Evolutionary conservation across 2,888 invertebrate species (phyloP).

Genomic region (Hermodice carunculata): DNA sequence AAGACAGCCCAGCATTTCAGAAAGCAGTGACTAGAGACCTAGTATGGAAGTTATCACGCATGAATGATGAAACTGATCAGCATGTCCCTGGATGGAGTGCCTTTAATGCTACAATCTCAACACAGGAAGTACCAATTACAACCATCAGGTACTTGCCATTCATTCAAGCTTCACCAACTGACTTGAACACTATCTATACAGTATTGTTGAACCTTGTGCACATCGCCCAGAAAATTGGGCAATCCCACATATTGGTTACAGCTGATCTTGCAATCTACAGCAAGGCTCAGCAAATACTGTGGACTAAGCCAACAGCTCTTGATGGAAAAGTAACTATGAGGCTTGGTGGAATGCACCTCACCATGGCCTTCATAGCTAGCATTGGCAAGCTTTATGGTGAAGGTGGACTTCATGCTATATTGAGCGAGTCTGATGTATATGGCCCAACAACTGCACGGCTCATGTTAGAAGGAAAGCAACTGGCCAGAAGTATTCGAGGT

Average conservation of each 20-base stretch:
- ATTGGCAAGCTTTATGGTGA: too few species aligned
- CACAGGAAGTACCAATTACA: not conserved
- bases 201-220: not conserved
- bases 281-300: slow-evolving; percentile 16
- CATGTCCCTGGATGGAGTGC: slow-evolving; percentile 14
- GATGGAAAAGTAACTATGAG: too few species aligned
- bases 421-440: too few species aligned
- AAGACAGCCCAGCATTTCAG: not conserved
- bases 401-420: too few species aligned
- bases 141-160: slow-evolving; percentile 12
- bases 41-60: slow-evolving; percentile 5
- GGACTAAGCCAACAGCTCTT: slow-evolving; percentile 6
- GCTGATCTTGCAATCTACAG: slow-evolving; percentile 20
- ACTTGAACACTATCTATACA: slow-evolving; percentile 9
- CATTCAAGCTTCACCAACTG: slow-evolving; percentile 10
- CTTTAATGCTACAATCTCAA: slow-evolving; percentile 13
- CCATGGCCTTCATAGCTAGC: too few species aligned
- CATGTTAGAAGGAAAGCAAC: too few species aligned
- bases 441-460: too few species aligned
- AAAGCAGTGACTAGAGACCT: not conserved
- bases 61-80: not conserved
- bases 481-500: too few species aligned
- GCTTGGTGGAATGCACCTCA: too few species aligned
- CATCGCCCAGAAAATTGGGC: slow-evolving; percentile 8
- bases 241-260: slow-evolving; percentile 18